Evolutionary conservation across 2,113 vertebrate species (phyloP), one percentile per base, ranked within the genome.

Genomic region (Mystacornis crossleyi): DNA sequence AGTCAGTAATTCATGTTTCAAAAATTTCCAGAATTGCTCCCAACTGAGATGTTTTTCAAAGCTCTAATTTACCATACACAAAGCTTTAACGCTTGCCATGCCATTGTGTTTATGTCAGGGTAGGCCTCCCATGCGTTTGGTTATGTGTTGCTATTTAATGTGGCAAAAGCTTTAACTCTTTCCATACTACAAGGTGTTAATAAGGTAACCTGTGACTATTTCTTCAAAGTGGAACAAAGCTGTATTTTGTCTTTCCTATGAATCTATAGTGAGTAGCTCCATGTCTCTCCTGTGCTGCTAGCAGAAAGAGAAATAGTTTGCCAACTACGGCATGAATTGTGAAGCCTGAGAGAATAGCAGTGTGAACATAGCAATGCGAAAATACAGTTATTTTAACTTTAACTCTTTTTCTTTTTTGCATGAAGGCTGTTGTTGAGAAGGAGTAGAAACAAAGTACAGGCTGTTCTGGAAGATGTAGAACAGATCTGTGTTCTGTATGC

Each of bases 1-100:
- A 88, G 13, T 34, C 50, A 58, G 65, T 71, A 92, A 94, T 79
- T 57, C 31, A 31, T 25, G 53, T 93, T 88, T 65, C 81, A 92
- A 86, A 93, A 93, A 71, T 81, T 86, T 84, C 67, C 60, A 78
- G 83, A 96, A 95, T 90, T 94, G 55, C 53, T 96, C 95, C 95
- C 90, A 81, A 96, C 43, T 89, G 88, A 96, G 89, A 71, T 75
- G 31, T 25, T 93, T 95, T 94, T 84, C 86, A 81, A 93, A 93
- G 86, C 61, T 60, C 25, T 89, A 57, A 89, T 78, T 92, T 89
- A 72, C 61, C 38, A 72, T 86, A 69, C 53, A 84, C 31, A 55
- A 66, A 71, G 10, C 43, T 86, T 93, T 96, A 97, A 92, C 14
- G 1, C 82, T 96, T 92, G 31, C 90, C 42, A 34, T 89, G 80